Evolutionary conservation across 2,113 vertebrate species (phyloP).

Genomic region (Microtus ochrogaster): DNA sequence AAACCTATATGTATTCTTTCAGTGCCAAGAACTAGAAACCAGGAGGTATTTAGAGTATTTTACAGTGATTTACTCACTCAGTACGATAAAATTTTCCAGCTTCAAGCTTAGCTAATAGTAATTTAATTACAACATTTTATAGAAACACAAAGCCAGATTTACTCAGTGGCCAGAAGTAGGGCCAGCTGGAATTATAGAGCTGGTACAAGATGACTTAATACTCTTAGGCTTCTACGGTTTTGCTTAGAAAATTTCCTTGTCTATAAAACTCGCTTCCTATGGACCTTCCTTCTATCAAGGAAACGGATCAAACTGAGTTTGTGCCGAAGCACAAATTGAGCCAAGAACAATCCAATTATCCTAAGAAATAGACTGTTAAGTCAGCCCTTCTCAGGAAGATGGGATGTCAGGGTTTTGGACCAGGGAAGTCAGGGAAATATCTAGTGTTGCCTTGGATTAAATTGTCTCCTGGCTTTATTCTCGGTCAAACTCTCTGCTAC

Average conservation of each 20-base stretch:
- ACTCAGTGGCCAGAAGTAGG: constrained; percentile 55
- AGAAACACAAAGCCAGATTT: constrained; percentile 70
- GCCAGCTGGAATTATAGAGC: constrained; percentile 55
- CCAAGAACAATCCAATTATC: constrained; percentile 47
- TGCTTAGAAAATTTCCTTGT: constrained; percentile 58
- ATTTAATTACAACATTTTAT: constrained; percentile 77
- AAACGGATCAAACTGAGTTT: constrained; percentile 47
- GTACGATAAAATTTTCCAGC: constrained; percentile 71
- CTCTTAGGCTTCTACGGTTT: constrained; percentile 19
- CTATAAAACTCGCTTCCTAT: constrained; percentile 57
- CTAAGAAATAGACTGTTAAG: constrained; percentile 36
- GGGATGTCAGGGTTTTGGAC: constrained; percentile 34
- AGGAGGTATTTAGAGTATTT: constrained; percentile 65
- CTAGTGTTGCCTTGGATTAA: constrained; percentile 37
- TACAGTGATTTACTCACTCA: constrained; percentile 72
- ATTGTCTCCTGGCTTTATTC: constrained; percentile 24
- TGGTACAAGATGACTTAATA: constrained; percentile 33
- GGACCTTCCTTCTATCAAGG: constrained; percentile 48
- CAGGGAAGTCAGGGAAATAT: not conserved
- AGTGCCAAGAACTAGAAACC: constrained; percentile 72
- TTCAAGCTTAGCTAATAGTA: constrained; percentile 70
- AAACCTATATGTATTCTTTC: constrained; percentile 71
- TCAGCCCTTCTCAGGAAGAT: constrained; percentile 35
- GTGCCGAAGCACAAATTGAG: constrained; percentile 31
- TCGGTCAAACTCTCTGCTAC: constrained; percentile 3